Evolutionary conservation across 2,113 vertebrate genomes (phyloP), one percentile per base, ranked within the genome.

Genomic region (Cebidichthys violaceus): DNA sequence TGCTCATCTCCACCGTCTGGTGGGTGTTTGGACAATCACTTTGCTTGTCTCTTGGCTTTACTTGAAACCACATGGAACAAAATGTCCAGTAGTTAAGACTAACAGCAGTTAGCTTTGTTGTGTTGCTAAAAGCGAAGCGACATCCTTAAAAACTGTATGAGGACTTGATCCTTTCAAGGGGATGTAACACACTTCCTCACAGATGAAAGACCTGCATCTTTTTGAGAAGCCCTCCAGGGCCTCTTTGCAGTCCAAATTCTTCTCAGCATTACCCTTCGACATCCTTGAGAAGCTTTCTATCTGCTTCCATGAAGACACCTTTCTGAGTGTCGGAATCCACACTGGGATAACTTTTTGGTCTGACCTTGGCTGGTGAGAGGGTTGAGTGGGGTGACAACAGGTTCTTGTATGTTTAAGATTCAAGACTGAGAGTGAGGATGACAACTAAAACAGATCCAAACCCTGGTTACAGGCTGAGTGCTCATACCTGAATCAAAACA

Each of bases 131-230:
- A 83, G 70, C 18, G 9, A 78, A 77, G 15, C 55, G 57, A 31
- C 60, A 31, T 76, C 39, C 72, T 86, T 84, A 39, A 65, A 77
- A 86, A 86, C n/a, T 33, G 54, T 11, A 35, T 20, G 57, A 86
- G 64, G n/a, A 68, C 59, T 43, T 69, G 67, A 61, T 61, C 60
- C 45, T 77, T 52, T 83, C 71, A 50, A 31, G 76, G 55, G 77
- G 55, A 71, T 55, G 50, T 31, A 60, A 41, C 43, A 79, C 57
- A 81, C 55, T 71, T 81, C 64, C 52, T 82, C 52, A 70, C 64
- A 86, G 60, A 88, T 88, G 65, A 87, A 83, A 84, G 61, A 54
- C 68, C 66, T 70, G 66, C 70, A 64, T 84, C 43, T 81, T 79
- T 64, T 79, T 75, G 52, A 83, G 57, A 73, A 85, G 62, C 33